Percentiles rank a stretch among this genome's conserved stretches.
These are phyloP conservation scores for Phengaris arion DNA, from an alignment of 2,888 invertebrate species.

Conservation along the genomic window DNA sequence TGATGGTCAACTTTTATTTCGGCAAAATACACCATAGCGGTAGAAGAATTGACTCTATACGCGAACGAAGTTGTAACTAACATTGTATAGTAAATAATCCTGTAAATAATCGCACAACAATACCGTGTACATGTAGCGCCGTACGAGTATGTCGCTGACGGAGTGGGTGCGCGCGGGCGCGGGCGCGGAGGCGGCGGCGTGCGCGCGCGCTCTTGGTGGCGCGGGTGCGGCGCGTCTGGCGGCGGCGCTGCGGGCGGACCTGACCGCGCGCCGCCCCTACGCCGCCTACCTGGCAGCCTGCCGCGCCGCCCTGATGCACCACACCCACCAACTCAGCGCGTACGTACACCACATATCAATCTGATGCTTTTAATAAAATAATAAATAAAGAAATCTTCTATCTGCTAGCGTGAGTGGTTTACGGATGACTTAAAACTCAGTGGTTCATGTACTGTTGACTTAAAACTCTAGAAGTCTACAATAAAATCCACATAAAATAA, in stretches of 20 bases:
- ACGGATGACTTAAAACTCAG: too few relatives aligned
- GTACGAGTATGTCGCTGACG: conserved; percentile 59
- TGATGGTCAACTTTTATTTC: too few relatives aligned
- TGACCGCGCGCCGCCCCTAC: conserved; percentile 68
- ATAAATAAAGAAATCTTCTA: too few relatives aligned
- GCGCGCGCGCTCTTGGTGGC: conserved; percentile 46
- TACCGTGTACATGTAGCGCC: conserved; percentile 48
- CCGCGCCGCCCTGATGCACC: conserved; percentile 57
- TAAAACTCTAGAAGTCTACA: too few relatives aligned
- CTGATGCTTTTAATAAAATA: too few relatives aligned
- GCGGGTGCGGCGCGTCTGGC: conserved; percentile 54
- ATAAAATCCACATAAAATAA: too few relatives aligned
- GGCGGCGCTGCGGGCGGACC: conserved; percentile 63
- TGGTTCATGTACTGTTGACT: too few relatives aligned
- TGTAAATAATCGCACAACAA: background rate
- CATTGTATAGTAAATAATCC: background rate
- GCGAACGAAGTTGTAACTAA: too few relatives aligned
- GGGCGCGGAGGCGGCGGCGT: conserved; percentile 47
- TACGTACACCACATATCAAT: conserved; percentile 39
- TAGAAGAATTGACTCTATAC: too few relatives aligned
- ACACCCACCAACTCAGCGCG: conserved; percentile 52
- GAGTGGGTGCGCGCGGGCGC: conserved; percentile 62
- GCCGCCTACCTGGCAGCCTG: conserved; percentile 66
- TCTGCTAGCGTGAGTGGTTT: too few relatives aligned
- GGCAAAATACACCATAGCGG: too few relatives aligned